Base-by-base conservation (phyloP, 1,140 invertebrate species). In the Lanistes nyassanus region DNA sequence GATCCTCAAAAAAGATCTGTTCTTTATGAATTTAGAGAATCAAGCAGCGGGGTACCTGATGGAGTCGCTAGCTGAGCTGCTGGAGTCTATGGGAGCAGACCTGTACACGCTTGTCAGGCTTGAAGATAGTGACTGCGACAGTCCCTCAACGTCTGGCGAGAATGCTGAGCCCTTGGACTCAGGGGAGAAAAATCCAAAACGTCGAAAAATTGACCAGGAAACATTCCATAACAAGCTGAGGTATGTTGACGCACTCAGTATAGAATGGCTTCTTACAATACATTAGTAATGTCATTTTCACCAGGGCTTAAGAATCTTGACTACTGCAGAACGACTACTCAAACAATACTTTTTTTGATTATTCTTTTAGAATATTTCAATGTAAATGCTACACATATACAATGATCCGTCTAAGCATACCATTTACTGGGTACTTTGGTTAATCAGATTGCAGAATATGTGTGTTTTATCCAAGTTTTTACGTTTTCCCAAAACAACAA, bases 21-120 rank as follows among this genome's bases (percentile, higher is more conserved):
- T 56, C 67, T 37, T 26, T 55, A n/a, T 58, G 23, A 36, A 55
- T 75, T 5, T 71, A 87, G 86, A 67, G 62, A 83, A 82, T 74
- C 79, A 83, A 74, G 80, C 79, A 31, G 74, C 70, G 36, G 75
- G 77, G 26, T 78, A 82, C 29, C 90, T 96, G 65, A 91, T 94
- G 71, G 92, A 93, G 86, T 94, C 95, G 65, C 91, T 95, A 77
- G 92, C 92, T 90, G 92, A 93, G 82, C 93, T 94, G 71, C 87
- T 94, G 77, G 89, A 89, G 36, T 87, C 89, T 80, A 84, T 89
- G 64, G 79, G 80, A n/a, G 81, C 80, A 62, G 81, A 82, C 66
- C 76, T 78, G 62, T 90, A 90, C 82, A 91, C 91, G 80, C 92
- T 91, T 80, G 90, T 92, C 81, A 90, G 92, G 76, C 91, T 91